Percentiles rank a stretch among this genome's conserved stretches.
Evolutionary conservation across 2,113 vertebrate species (phyloP).

Genomic region (Gopherus evgoodei): DNA sequence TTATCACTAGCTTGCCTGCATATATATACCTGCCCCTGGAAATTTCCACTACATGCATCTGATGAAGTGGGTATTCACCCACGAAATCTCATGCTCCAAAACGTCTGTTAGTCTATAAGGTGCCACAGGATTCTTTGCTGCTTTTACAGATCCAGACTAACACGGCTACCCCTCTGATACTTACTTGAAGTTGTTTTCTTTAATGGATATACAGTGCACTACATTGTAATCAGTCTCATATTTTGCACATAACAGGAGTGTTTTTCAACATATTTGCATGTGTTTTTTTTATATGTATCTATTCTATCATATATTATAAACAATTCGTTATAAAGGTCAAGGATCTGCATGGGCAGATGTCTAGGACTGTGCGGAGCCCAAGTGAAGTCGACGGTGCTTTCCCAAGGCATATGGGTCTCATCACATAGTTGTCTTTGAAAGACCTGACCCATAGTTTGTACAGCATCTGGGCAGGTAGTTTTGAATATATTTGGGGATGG

Average conservation of each 20-base stretch:
- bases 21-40: no score
- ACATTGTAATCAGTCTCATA: fast-evolving
- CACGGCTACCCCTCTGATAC: no score
- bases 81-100: no score
- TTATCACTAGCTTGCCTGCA: no score
- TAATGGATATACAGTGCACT: neutral
- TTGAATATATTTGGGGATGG: neutral
- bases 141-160: no score
- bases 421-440: neutral
- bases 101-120: no score
- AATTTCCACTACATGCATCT: no score
- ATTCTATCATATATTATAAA: neutral
- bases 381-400: neutral
- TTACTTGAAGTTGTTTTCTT: neutral
- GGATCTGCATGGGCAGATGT: neutral
- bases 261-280: fast-evolving
- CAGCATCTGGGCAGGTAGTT: neutral
- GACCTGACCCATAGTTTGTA: neutral
- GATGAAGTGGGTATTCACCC: no score
- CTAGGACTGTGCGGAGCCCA: neutral
- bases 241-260: neutral
- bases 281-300: neutral
- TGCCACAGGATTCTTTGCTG: no score
- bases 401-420: neutral
- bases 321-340: neutral